A percentile compares a stretch with the other conserved stretches of the same genome.
Conservation (phyloP, 2,113 vertebrate genomes). For the Grus americana region DNA sequence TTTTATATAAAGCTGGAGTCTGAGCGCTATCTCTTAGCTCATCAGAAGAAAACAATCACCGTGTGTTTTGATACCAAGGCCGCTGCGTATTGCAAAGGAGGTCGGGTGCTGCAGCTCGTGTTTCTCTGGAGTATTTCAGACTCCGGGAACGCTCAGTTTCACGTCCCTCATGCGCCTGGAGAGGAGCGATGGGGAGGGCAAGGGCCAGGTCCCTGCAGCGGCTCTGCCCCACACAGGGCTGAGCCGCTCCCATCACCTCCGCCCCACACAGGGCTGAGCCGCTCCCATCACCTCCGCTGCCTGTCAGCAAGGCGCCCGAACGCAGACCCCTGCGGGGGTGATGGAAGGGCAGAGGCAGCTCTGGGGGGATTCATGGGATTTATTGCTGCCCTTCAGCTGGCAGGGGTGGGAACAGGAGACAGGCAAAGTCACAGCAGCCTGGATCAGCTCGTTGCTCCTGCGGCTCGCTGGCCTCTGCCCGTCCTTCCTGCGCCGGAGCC, state of each 20-base stretch:
- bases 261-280: too few species aligned
- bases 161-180: background rate
- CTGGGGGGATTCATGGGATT: background rate
- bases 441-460: background rate
- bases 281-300: background rate
- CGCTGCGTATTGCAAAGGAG: accelerated
- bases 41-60: background rate
- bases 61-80: background rate
- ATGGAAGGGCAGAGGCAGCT: background rate
- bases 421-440: background rate
- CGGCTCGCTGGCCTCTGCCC: background rate
- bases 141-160: background rate
- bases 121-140: background rate
- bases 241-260: background rate
- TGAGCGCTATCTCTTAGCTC: background rate
- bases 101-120: background rate
- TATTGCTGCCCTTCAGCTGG: background rate
- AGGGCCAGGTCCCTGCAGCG: background rate
- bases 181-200: background rate
- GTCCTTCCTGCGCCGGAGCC: background rate
- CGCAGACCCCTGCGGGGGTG: too few species aligned
- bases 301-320: background rate
- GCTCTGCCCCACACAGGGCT: background rate
- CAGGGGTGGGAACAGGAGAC: background rate
- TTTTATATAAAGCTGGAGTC: background rate